These are phyloP conservation scores for Eonycteris spelaea DNA, from an alignment of 2,113 vertebrate genomes.

Conservation along the genomic window DNA sequence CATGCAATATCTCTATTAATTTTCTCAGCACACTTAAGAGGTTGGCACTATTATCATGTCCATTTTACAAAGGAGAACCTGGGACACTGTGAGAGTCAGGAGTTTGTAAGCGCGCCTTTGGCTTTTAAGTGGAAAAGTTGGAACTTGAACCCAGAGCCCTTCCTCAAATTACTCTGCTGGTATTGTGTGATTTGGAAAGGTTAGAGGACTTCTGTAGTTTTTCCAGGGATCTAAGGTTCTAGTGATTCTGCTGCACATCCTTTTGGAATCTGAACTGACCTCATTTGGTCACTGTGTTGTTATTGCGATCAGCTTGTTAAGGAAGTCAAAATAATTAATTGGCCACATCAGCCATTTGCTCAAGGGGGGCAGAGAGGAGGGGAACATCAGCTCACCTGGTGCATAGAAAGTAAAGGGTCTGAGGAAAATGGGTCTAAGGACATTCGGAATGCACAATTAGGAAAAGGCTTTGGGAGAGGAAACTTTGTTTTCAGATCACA, in stretches of 20 bases:
- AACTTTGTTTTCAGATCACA: neutral
- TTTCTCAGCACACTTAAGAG: neutral
- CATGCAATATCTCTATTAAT: neutral
- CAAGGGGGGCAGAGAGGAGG: neutral
- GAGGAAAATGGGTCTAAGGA: neutral
- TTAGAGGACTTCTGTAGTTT: neutral
- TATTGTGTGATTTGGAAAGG: constrained; percentile 24
- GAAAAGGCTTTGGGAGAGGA: neutral
- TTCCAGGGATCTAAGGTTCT: neutral
- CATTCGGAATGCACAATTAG: neutral
- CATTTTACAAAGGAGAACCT: constrained; percentile 46
- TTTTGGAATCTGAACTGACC: neutral
- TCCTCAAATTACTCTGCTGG: neutral
- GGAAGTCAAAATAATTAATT: neutral
- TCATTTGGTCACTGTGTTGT: neutral
- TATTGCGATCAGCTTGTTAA: neutral
- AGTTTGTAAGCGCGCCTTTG: constrained; percentile 27
- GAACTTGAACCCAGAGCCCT: constrained; percentile 55
- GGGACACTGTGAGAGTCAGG: neutral
- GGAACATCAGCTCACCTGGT: neutral
- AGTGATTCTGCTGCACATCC: neutral
- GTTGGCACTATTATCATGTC: neutral
- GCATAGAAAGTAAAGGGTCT: neutral
- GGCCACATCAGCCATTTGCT: neutral
- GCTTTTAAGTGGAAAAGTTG: constrained; percentile 37